Base-by-base conservation (phyloP, 1,140 invertebrate genomes). In the Neotoxoptera formosana region DNA sequence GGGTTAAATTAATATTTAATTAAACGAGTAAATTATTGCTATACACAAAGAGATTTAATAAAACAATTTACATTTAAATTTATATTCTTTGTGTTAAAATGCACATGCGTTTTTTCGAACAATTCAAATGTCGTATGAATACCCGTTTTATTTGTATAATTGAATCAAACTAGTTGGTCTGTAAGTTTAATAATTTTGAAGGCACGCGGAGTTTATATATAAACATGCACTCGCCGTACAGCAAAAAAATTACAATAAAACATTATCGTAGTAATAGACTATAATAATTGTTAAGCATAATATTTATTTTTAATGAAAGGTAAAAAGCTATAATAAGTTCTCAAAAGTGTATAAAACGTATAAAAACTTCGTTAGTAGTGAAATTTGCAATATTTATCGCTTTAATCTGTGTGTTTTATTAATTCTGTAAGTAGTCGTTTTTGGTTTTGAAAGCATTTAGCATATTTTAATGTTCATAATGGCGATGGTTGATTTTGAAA, bases 1-100 rank as follows among this genome's bases (percentile, higher is more conserved):
- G 45, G 76, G 34, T 45, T 86, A 88, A 88, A 88, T 88, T 51
- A 88, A 51, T 88, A 86, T 47, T 86, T 86, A 47, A 86, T 47
- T 86, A 47, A 86, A 47, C 45, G 47, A 9, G 11, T 76, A 14
- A 76, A 76, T n/a, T 76, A 67, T 67, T 17, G 14, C 11, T 17
- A 30, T 67, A 41, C 47, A 60, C 0, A 67, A 76, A 76, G 9
- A n/a, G 6, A 76, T 34, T n/a, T 17, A n/a, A 20, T 53, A 20
- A 76, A 76, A 76, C n/a, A 17, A n/a, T n/a, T n/a, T n/a, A n/a
- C n/a, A n/a, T n/a, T 76, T 76, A 6, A 76, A 76, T 76, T 76
- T 30, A 67, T 60, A 30, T 60, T 60, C 30, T 14, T 67, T 76
- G 6, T 17, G n/a, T 76, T 76, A 7, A 14, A 76, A n/a, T 76